These are phyloP conservation scores for Dermolepida albohirtum DNA, from an alignment of 2,888 invertebrate species.

Conservation along the genomic window DNA sequence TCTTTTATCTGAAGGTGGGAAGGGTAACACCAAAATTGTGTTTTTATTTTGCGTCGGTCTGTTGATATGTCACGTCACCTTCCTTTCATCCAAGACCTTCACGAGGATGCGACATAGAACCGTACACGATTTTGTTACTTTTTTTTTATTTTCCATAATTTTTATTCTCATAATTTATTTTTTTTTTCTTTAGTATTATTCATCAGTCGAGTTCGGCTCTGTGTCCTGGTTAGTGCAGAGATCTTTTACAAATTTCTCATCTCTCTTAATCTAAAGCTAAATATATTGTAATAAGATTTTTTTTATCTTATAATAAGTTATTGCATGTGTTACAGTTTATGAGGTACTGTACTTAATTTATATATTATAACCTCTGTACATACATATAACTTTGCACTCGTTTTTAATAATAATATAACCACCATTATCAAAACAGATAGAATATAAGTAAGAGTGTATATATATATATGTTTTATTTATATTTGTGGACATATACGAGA, in stretches of 20 bases:
- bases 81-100: conserved; percentile 47
- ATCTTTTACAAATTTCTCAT: conserved; percentile 63
- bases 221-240: conserved; percentile 52
- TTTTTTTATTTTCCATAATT: not conserved
- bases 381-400: conserved; percentile 65
- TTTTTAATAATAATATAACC: conserved; percentile 62
- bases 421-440: conserved; percentile 63
- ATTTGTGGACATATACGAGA: conserved; percentile 38
- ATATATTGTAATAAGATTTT: conserved; percentile 67
- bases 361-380: conserved; percentile 66
- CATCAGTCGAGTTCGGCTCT: conserved; percentile 47
- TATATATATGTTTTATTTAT: conserved; percentile 38
- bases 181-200: conserved; percentile 20
- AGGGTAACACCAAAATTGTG: conserved; percentile 45
- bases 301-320: conserved; percentile 68
- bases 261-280: conserved; percentile 66
- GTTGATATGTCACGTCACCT: conserved; percentile 62
- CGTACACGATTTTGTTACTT: conserved; percentile 44
- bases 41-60: conserved; percentile 52
- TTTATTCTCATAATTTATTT: not conserved
- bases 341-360: conserved; percentile 68
- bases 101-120: conserved; percentile 40
- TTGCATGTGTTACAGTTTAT: conserved; percentile 69
- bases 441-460: conserved; percentile 64
- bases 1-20: conserved; percentile 50